Base-by-base conservation (phyloP, 2,797 vertebrate genomes). In the Echiichthys vipera region DNA sequence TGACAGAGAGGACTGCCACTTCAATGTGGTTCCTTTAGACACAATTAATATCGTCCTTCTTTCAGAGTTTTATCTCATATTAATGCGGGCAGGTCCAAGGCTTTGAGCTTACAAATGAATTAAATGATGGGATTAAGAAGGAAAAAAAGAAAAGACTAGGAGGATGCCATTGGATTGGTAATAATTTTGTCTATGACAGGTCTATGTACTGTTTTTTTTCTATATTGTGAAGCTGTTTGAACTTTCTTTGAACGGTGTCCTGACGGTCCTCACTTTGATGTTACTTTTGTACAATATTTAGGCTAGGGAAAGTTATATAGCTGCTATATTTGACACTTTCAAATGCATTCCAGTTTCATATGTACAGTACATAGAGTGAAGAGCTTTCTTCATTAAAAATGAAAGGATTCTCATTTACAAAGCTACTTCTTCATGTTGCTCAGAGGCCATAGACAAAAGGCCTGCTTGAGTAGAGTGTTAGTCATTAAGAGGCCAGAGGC, bases 1-100 rank as follows among this genome's bases (percentile, higher is more conserved):
- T 81, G 87, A 87, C 69, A 79, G 67, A 81, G 62, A 81, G 54
- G 72, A 73, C 77, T 81, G 74, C 82, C 77, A 84, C 71, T 89
- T 90, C 81, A 84, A 59, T 79, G 45, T 73, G 73, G 72, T 90
- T 84, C 39, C 56, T 87, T 89, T 81, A 75, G 77, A 90, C 76
- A 65, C 83, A 86, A 91, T 90, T 89, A 85, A 85, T 74, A 51
- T 76, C 47, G 14, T 64, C 72, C 71, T 80, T 56, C 46, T 76
- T 83, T 90, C 79, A 80, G 58, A 71, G 76, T 69, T 87, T 91
- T 89, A 85, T 77, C 69, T 83, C 65, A 40, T 80, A 80, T 85
- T 82, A 84, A 73, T 20, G 37, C 37, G 45, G 75, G 71, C 69
- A 73, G 73, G 80, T 82, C 78, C 45, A 27, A 65, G 70, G 75